Base-by-base conservation (phyloP, 1,140 invertebrate genomes). In the Hylyphantes graminicola region DNA sequence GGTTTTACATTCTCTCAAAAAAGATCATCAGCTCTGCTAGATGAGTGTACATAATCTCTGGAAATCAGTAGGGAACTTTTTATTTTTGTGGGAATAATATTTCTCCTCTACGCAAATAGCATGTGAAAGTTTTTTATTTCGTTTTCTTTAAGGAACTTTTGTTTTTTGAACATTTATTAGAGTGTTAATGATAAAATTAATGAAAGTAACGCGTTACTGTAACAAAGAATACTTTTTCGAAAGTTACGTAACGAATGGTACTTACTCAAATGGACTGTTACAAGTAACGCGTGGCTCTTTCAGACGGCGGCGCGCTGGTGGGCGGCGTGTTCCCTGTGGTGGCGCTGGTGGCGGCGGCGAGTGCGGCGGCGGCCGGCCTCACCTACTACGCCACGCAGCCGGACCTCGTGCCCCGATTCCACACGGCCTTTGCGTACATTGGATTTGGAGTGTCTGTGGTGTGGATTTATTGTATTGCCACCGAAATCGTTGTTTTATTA, bases 391-490 rank as follows among this genome's bases (percentile, higher is more conserved):
- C 89, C 0, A 89, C 91, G 6, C 86, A 78, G 17, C 79, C 88
- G 65, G 87, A 90, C 50, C 55, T 86, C 59, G 88, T 88, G 15
- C 91, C 91, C 13, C 80, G 67, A 17, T 92, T 90, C 87, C 90
- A 91, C 82, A 80, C 85, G 15, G 88, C 86, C 5, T 92, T 92
- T 88, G 92, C 93, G 19, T 93, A 93, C 88, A 75, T 93, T 8
- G 93, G 93, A 68, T 94, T 94, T 88, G 67, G 92, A 11, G 89
- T 91, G 17, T 92, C 93, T n/a, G 92, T 94, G 79, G 87, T 93
- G 53, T 93, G 93, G 90, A 93, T 94, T 63, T 94, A 94, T 88
- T 88, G 90, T 80, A 89, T 94, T 15, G 93, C 93, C 51, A 91
- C 92, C 85, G 93, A 94, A 89, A 91, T 94, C 79, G 92, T 94